Percentiles rank a stretch among this genome's conserved stretches.
phyloP scores from a whole-genome alignment of 2,113 vertebrate genomes.

The Lucifuga dentata region DNA sequence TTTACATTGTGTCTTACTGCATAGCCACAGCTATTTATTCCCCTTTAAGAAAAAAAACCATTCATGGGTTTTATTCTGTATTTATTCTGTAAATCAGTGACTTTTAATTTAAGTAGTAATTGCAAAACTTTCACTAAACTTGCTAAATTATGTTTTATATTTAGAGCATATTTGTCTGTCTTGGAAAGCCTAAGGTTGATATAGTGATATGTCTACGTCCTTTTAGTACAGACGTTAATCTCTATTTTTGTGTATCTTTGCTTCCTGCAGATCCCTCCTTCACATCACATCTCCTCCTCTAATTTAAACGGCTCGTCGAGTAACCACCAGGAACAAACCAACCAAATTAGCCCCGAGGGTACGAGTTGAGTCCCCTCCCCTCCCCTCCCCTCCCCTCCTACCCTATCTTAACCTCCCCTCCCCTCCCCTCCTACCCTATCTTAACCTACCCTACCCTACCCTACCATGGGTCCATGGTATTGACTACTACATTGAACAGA shows the following conservation, averaged over 20 bases:
- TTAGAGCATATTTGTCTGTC: not conserved
- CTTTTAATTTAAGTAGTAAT: too few species aligned
- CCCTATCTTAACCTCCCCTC: not conserved
- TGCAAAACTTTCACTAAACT: too few species aligned
- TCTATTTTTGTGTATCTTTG: conserved; percentile 30
- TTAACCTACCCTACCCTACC: not conserved
- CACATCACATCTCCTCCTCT: conserved; percentile 84
- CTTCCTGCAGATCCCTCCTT: conserved; percentile 80
- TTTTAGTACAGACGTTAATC: not conserved
- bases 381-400: not conserved
- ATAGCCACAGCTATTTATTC: not conserved
- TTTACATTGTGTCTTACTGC: not conserved
- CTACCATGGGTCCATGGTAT: not conserved
- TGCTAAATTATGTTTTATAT: conserved; percentile 3
- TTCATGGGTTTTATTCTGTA: too few species aligned
- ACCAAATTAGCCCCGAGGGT: conserved; percentile 90
- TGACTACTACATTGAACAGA: not conserved
- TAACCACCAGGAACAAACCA: conserved; percentile 81
- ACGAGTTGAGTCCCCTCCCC: conserved; percentile 24
- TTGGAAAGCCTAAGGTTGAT: conserved; percentile 13
- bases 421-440: not conserved
- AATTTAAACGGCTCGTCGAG: conserved; percentile 85
- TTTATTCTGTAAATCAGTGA: too few species aligned
- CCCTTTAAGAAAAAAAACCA: not conserved
- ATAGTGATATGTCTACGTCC: conserved; percentile 17